Evolutionary conservation across 2,888 invertebrate genomes (phyloP).

Genomic region (Nematopogon swammerdamellus): DNA sequence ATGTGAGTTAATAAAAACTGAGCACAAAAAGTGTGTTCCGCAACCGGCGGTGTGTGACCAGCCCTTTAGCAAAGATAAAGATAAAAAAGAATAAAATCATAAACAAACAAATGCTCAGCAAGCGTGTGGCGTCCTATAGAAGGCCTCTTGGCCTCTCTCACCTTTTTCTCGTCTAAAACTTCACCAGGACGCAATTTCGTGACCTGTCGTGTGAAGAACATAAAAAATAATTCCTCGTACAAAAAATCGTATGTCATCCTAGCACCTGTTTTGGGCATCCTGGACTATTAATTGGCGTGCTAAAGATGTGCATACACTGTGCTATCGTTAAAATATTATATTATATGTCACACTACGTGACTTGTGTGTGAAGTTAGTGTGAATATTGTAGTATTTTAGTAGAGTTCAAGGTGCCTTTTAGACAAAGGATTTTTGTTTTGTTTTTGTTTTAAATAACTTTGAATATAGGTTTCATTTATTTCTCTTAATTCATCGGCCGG

Average conservation of each 20-base stretch:
- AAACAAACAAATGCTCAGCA: constrained; percentile 50
- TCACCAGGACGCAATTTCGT: constrained; percentile 92
- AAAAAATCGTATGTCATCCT: neutral
- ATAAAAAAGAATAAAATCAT: constrained; percentile 23
- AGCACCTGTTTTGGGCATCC: neutral
- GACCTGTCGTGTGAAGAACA: constrained; percentile 62
- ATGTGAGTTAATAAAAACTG: no score
- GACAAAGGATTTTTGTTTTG: no score
- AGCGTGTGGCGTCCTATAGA: constrained; percentile 52
- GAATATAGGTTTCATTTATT: no score
- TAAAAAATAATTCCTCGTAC: constrained; percentile 36
- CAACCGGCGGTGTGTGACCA: no score
- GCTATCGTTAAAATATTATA: neutral
- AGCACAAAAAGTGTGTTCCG: no score
- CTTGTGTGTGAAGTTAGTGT: no score
- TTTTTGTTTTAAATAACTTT: no score
- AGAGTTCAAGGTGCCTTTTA: neutral
- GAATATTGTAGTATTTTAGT: neutral
- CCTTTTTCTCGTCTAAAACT: constrained; percentile 92
- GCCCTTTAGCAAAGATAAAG: no score
- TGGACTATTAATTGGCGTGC: neutral
- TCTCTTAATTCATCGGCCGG: no score
- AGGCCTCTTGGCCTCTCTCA: constrained; percentile 61
- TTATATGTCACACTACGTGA: no score
- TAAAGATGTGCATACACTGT: neutral